Percentiles rank a stretch among this genome's conserved stretches.
These are phyloP conservation scores for Tenthredo distinguenda DNA, from an alignment of 2,888 invertebrate species.

Conservation along the genomic window DNA sequence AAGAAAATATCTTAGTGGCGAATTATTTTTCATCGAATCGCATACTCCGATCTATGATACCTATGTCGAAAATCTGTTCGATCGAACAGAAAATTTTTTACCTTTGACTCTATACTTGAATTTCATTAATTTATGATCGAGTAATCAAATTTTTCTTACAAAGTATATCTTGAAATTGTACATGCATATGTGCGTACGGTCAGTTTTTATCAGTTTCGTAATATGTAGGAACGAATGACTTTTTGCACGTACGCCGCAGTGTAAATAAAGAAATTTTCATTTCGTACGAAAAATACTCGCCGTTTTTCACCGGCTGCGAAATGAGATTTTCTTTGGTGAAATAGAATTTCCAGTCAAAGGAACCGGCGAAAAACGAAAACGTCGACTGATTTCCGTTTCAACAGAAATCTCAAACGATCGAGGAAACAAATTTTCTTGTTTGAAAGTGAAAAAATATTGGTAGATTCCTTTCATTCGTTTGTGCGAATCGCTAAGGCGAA, in stretches of 20 bases:
- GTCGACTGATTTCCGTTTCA: background rate
- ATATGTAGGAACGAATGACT: background rate
- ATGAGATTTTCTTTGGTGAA: background rate
- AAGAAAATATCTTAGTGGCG: background rate
- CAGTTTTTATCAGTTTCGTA: background rate
- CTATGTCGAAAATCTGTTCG: background rate
- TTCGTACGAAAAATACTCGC: background rate
- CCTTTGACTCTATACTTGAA: background rate
- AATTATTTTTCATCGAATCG: background rate
- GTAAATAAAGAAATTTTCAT: background rate
- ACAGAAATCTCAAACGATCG: background rate
- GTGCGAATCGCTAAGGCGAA: background rate
- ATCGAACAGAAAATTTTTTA: background rate
- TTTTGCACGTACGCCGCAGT: background rate
- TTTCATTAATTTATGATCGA: background rate
- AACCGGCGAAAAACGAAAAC: background rate
- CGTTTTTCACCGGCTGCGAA: background rate
- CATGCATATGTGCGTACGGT: background rate
- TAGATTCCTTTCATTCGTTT: background rate
- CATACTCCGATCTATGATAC: background rate
- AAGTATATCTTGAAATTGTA: background rate
- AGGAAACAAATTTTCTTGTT: background rate
- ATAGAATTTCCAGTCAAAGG: conserved; percentile 5
- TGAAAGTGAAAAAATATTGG: background rate
- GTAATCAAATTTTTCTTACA: background rate